Conservation (phyloP, 2,113 vertebrate genomes). For the Geococcyx californianus region DNA sequence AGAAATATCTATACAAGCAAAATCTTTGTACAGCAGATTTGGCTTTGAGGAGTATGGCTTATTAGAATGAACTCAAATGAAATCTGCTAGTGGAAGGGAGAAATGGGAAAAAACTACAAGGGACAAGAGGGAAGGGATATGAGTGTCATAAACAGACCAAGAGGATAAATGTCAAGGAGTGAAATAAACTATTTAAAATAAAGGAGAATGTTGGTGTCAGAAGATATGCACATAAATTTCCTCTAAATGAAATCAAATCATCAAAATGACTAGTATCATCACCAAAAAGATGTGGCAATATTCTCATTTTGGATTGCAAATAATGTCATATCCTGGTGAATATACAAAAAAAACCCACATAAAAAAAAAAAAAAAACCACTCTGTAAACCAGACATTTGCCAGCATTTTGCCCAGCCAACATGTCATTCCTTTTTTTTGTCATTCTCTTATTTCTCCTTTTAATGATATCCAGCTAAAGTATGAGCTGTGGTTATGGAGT, state of each 20-base stretch:
- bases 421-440: not conserved
- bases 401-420: not conserved
- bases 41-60: not conserved
- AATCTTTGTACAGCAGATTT: not conserved
- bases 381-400: not conserved
- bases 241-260: not conserved
- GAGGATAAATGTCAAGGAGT: not conserved
- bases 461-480: slow-evolving; percentile 7
- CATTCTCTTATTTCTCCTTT: not conserved
- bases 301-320: not conserved
- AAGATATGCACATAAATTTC: not conserved
- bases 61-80: not conserved
- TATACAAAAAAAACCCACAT: not conserved
- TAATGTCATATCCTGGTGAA: not conserved
- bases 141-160: not conserved
- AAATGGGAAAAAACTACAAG: not conserved
- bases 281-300: not conserved
- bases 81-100: not conserved
- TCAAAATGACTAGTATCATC: not conserved
- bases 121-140: not conserved
- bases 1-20: not conserved
- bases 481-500: not conserved
- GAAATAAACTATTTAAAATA: not conserved
- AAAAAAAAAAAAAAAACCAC: no score
- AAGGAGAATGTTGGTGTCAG: not conserved